Evolutionary conservation across 1,140 invertebrate species (phyloP).

Genomic region (Papilio dardanus): DNA sequence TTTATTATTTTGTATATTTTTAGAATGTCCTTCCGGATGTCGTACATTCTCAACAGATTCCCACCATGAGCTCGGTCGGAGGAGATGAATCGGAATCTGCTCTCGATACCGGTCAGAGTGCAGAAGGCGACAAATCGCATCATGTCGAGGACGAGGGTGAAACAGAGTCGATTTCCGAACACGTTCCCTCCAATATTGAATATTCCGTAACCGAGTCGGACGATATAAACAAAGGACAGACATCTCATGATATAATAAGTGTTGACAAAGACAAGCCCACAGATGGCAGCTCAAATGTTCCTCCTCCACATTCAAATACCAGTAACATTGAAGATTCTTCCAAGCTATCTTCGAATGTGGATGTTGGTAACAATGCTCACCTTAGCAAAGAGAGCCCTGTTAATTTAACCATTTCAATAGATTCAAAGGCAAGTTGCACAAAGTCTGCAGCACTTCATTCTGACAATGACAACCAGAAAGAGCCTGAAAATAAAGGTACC

Average conservation of each 20-base stretch:
- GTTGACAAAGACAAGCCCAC: conserved; percentile 49
- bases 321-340: conserved; percentile 56
- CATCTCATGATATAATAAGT: conserved; percentile 48
- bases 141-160: conserved; percentile 58
- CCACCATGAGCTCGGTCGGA: conserved; percentile 53
- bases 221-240: conserved; percentile 40
- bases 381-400: conserved; percentile 75
- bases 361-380: conserved; percentile 57
- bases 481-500: conserved; percentile 59
- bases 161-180: conserved; percentile 73
- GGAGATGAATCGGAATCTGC: conserved; percentile 50
- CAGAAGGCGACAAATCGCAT: conserved; percentile 41
- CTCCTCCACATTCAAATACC: conserved; percentile 52
- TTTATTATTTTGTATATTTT: conserved; percentile 79
- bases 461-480: conserved; percentile 48
- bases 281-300: conserved; percentile 54
- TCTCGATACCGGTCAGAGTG: conserved; percentile 49
- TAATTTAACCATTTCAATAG: conserved; percentile 65
- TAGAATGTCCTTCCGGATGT: conserved; percentile 81
- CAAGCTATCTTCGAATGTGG: conserved; percentile 64
- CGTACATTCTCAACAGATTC: conserved; percentile 77
- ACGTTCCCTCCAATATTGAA: conserved; percentile 68
- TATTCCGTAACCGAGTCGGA: conserved; percentile 64
- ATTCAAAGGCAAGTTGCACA: conserved; percentile 58
- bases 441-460: conserved; percentile 46